A percentile compares a stretch with the other conserved stretches of the same genome.
phyloP scores from a whole-genome alignment of 2,113 vertebrate genomes.

The Lampris megalopsis region DNA sequence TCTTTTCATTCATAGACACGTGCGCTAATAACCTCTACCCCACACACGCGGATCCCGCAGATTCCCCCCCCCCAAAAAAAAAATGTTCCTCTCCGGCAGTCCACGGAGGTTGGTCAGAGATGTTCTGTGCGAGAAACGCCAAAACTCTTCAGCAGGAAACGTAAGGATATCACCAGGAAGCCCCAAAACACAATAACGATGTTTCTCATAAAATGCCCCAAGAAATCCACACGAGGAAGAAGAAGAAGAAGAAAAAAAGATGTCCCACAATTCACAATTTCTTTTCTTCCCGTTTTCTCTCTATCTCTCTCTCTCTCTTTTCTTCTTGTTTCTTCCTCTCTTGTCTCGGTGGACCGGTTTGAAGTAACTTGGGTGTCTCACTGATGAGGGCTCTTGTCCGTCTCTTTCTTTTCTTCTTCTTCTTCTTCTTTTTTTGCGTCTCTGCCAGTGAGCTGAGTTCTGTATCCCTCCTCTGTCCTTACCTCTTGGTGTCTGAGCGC shows the following conservation, averaged over 20 bases:
- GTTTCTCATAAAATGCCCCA: slow-evolving; percentile 63
- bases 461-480: slow-evolving; percentile 62
- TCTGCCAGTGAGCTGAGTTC: slow-evolving; percentile 66
- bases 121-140: slow-evolving; percentile 41
- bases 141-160: slow-evolving; percentile 42
- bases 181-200: slow-evolving; percentile 19
- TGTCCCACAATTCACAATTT: slow-evolving; percentile 69
- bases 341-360: slow-evolving; percentile 52
- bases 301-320: slow-evolving; percentile 51
- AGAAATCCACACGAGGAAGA: slow-evolving; percentile 52
- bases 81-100: slow-evolving; percentile 34
- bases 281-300: slow-evolving; percentile 41
- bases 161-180: slow-evolving; percentile 45
- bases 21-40: background rate
- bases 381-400: slow-evolving; percentile 65
- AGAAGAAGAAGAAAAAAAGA: slow-evolving; percentile 43
- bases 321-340: slow-evolving; percentile 39
- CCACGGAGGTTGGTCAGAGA: slow-evolving; percentile 22
- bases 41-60: slow-evolving; percentile 14
- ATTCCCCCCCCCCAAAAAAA: too few species aligned
- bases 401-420: slow-evolving; percentile 3
- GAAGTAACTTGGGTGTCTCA: slow-evolving; percentile 75
- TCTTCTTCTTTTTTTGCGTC: slow-evolving; percentile 59
- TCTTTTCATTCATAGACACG: slow-evolving; percentile 34
- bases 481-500: slow-evolving; percentile 70